These are phyloP conservation scores for Oryzias dopingdopingensis DNA, from an alignment of 2,797 vertebrate genomes.

Conservation along the genomic window DNA sequence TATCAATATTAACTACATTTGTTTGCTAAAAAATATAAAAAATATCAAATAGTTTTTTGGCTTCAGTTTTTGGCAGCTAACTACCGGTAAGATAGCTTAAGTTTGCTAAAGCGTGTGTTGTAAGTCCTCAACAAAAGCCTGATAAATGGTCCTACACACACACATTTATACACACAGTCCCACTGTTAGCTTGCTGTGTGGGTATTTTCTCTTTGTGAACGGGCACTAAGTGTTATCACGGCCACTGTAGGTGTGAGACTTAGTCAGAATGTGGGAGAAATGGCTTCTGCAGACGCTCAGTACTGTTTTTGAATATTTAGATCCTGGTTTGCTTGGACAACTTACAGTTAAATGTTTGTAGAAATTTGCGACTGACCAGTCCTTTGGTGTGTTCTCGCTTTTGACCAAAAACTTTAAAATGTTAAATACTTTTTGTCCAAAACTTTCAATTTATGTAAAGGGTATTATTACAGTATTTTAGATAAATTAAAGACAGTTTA, in stretches of 20 bases:
- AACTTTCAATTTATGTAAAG: too few species aligned
- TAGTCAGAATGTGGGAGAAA: slow-evolving; percentile 42
- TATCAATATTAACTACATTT: too few species aligned
- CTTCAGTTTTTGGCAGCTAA: too few species aligned
- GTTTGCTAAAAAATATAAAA: too few species aligned
- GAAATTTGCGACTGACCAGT: slow-evolving; percentile 24
- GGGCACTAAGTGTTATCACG: slow-evolving; percentile 59
- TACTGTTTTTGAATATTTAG: slow-evolving; percentile 31
- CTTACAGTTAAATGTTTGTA: slow-evolving; percentile 25
- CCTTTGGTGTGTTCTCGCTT: neutral
- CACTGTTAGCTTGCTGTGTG: slow-evolving; percentile 20
- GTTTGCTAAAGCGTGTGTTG: too few species aligned
- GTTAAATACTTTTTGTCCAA: too few species aligned
- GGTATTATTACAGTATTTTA: too few species aligned
- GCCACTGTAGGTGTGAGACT: slow-evolving; percentile 64
- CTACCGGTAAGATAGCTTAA: too few species aligned
- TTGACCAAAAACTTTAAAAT: too few species aligned
- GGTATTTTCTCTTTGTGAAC: slow-evolving; percentile 24
- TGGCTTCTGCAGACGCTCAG: slow-evolving; percentile 35
- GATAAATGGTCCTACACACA: neutral
- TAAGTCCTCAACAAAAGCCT: too few species aligned
- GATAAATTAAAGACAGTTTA: too few species aligned
- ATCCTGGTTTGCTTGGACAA: slow-evolving; percentile 35
- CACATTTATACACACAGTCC: slow-evolving; percentile 1
- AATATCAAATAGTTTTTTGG: too few species aligned